Base-by-base conservation (phyloP, 2,113 vertebrate species). In the Falcunculus frontatus region DNA sequence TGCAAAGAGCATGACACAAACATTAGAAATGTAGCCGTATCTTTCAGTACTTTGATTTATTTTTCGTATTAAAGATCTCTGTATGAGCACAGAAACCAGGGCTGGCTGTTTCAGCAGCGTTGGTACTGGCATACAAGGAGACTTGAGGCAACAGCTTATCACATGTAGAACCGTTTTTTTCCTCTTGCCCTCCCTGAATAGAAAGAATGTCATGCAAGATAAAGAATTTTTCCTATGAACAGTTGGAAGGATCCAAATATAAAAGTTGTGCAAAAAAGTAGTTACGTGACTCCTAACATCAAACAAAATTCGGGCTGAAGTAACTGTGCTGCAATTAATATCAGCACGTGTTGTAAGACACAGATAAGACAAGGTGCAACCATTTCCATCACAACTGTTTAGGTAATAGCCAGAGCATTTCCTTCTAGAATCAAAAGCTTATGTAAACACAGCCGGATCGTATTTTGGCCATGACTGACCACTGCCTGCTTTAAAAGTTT, bases 1-100 rank as follows among this genome's bases (percentile, higher is more conserved):
- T 74, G 65, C 68, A 56, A 41, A 64, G 57, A 86, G 64, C 82
- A 82, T 25, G 25, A 81, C 21, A 39, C 0, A 0, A 77, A 50
- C 42, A 39, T 7, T 3, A 32, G 21, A 79, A 70, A 72, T 0
- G 16, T 0, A 59, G 64, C 27, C 7, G 0, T 8, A 42, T 39
- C 30, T 74, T 87, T 27, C 69, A 47, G 15, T 42, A 52, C 7
- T 29, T 68, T 20, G 2, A 16, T 47, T 63, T 82, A 15, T 41
- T 91, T 90, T 84, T 56, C 12, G 0, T 23, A 47, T 35, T 56
- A 44, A 5, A 19, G 27, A 37, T 88, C 37, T 60, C 50, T 7
- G 19, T 26, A 60, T 1, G 3, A 1, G 53, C 10, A 7, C 32
- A 33, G 68, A 74, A 93, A 63, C 21, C 20, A 35, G 23, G 11